Evolutionary conservation across 2,113 vertebrate species (phyloP).

Genomic region (Ifrita kowaldi): DNA sequence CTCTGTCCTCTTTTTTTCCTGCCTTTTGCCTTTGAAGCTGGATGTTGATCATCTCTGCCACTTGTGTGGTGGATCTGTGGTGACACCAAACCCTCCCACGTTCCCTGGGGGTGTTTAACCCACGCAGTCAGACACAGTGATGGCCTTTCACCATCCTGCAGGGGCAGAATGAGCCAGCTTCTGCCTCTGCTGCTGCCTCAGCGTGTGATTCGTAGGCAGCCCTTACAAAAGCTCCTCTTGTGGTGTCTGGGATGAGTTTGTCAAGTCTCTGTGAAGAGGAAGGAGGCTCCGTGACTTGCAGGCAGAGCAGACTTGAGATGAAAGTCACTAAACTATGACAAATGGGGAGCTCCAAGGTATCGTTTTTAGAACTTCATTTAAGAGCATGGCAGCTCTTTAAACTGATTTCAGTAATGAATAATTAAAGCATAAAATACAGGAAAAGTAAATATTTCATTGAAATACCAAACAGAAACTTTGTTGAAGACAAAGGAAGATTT

Average conservation of each 20-base stretch:
- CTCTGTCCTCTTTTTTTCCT: not conserved
- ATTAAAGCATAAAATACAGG: constrained; percentile 35
- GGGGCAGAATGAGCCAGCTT: not conserved
- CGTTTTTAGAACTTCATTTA: not conserved
- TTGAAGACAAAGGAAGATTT: not conserved
- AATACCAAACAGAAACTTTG: constrained; percentile 25
- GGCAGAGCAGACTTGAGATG: not conserved
- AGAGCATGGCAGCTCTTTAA: constrained; percentile 26
- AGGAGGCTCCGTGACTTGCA: not conserved
- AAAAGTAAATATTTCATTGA: constrained; percentile 59
- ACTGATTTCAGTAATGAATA: constrained; percentile 36
- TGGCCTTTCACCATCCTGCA: not conserved
- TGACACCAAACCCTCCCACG: rapidly evolving
- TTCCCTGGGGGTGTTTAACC: not conserved
- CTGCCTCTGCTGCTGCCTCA: not conserved
- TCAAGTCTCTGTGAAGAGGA: not conserved
- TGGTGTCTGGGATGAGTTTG: not conserved
- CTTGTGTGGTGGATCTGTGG: not conserved
- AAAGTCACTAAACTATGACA: not conserved
- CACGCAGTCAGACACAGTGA: rapidly evolving
- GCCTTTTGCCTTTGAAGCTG: not conserved
- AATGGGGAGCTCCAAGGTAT: not conserved
- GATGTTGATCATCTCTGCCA: not conserved
- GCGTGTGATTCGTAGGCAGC: rapidly evolving
- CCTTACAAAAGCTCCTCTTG: not conserved